phyloP scores from a whole-genome alignment of 2,888 invertebrate genomes.

The Malthinus seriepunctatus region DNA sequence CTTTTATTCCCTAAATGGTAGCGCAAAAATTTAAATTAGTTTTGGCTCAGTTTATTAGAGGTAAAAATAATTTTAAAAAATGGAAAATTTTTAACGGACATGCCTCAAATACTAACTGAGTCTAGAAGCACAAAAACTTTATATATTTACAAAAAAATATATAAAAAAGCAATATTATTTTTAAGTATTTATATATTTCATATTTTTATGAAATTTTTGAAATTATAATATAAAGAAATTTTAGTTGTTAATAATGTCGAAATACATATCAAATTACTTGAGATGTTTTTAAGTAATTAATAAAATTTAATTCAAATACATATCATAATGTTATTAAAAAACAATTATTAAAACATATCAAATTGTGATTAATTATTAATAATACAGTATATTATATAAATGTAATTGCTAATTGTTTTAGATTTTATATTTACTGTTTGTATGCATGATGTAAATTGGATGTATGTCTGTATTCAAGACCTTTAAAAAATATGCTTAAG shows the following conservation, averaged over 20 bases:
- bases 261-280: constrained; percentile 19
- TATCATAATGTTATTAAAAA: constrained; percentile 16
- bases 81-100: background rate
- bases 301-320: constrained; percentile 9
- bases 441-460: constrained; percentile 15
- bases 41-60: constrained; percentile 8
- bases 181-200: constrained; percentile 25
- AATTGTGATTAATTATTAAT: constrained; percentile 32
- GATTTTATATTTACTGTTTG: constrained; percentile 19
- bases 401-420: constrained; percentile 23
- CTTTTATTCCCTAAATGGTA: background rate
- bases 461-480: constrained; percentile 5
- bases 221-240: constrained; percentile 7
- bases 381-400: constrained; percentile 20
- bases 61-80: constrained; percentile 2
- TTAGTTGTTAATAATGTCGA: background rate
- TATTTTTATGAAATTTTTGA: constrained; percentile 25
- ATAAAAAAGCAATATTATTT: constrained; percentile 28
- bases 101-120: background rate
- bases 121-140: constrained; percentile 20
- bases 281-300: background rate
- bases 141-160: constrained; percentile 21
- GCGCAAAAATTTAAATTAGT: constrained; percentile 11
- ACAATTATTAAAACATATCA: constrained; percentile 32
- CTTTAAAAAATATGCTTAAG: background rate